Base-by-base conservation (phyloP, 2,888 invertebrate genomes). In the Macrophya annulata region DNA sequence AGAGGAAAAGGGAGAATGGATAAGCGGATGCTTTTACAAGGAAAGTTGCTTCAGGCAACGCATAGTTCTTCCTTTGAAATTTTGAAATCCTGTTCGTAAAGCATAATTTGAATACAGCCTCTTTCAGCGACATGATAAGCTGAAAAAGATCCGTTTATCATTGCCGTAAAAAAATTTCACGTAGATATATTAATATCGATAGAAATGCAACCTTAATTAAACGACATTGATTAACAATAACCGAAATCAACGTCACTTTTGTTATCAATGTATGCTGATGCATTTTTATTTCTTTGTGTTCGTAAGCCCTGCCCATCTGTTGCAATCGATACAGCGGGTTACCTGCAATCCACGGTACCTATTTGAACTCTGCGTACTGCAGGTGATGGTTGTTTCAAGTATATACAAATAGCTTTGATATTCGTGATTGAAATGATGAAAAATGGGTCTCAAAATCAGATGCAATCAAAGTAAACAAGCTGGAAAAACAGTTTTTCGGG, bases 11-110 rank as follows among this genome's bases (percentile, higher is more conserved):
- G n/a, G 1, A n/a, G n/a, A 17, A n/a, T 15, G 17, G 5, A 25
- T 55, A 55, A n/a, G n/a, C 55, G 55, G n/a, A 51, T 37, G 37
- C 37, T 37, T 17, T 37, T 10, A 12, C 9, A 2, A 15, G 17
- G 68, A 68, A 37, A 68, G 12, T n/a, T 71, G n/a, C 71, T 40
- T 10, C 17, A 4, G 40, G 40, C 71, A 40, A 71, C 71, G 43
- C 40, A 40, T 40, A 71, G 71, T 40, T 71, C 8, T 71, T 10
- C n/a, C 71, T 71, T 71, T 71, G 71, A 71, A 17, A 71, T 71
- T 71, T n/a, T 71, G 15, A 40, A n/a, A 40, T 12, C 17, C 31
- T 31, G 15, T 15, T 68, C 25, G 68, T 40, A n/a, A 71, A 43
- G 71, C 43, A 71, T 71, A 71, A 40, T 71, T 71, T 71, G n/a